Evolutionary conservation across 1,140 invertebrate species (phyloP).

Genomic region (Bombus haemorrhoidalis): DNA sequence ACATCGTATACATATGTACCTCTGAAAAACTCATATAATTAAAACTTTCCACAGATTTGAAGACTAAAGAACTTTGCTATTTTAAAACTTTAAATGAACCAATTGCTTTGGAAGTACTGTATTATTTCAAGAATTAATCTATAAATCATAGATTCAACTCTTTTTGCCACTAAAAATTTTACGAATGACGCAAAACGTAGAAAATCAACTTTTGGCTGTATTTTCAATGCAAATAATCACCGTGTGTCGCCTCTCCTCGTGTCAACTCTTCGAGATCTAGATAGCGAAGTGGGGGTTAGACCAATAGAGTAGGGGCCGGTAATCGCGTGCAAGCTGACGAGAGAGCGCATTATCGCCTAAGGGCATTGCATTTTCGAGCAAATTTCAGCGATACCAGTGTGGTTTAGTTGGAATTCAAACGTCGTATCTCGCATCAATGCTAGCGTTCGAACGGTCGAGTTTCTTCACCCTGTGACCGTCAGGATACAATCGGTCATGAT

Average conservation of each 20-base stretch:
- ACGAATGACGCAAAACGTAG: too few species aligned
- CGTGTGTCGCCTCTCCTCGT: background rate
- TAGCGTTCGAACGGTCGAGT: background rate
- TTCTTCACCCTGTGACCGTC: conserved; percentile 1
- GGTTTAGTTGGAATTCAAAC: background rate
- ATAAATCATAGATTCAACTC: too few species aligned
- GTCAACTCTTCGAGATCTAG: background rate
- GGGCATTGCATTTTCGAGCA: conserved; percentile 14
- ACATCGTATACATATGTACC: too few species aligned
- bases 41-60: too few species aligned
- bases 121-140: too few species aligned
- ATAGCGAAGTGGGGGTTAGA: too few species aligned
- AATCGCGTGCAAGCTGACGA: background rate
- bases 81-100: too few species aligned
- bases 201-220: too few species aligned
- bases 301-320: background rate
- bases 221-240: too few species aligned
- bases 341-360: conserved; percentile 11
- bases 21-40: too few species aligned
- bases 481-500: background rate
- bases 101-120: too few species aligned
- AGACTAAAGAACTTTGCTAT: too few species aligned
- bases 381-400: conserved; percentile 5
- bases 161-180: background rate
- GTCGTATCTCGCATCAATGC: background rate